These are phyloP conservation scores for Drosophila repletoides DNA, from an alignment of 1,140 invertebrate species.

Conservation along the genomic window DNA sequence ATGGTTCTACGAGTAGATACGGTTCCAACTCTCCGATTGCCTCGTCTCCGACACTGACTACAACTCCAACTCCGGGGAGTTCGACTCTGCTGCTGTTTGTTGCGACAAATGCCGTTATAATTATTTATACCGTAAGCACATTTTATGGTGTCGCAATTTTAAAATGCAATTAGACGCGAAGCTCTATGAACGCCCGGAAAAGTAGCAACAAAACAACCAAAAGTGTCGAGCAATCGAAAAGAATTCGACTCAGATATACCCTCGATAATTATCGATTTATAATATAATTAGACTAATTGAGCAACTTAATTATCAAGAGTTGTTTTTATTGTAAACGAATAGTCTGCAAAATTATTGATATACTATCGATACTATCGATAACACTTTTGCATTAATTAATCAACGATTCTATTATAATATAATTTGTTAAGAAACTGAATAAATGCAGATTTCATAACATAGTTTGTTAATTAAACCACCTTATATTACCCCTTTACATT, in stretches of 20 bases:
- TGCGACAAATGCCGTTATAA: constrained; percentile 79
- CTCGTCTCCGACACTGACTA: neutral
- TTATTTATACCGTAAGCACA: constrained; percentile 80
- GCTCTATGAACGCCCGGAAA: constrained; percentile 43
- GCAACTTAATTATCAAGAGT: neutral
- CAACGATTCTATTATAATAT: no score
- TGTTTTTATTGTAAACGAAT: no score
- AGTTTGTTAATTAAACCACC: no score
- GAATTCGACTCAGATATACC: neutral
- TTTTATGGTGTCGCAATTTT: constrained; percentile 81
- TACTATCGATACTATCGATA: neutral
- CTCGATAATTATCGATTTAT: neutral
- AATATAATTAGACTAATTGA: neutral
- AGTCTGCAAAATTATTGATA: no score
- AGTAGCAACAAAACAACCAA: constrained; percentile 8
- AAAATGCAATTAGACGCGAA: constrained; percentile 77
- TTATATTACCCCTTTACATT: neutral
- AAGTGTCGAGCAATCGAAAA: constrained; percentile 3
- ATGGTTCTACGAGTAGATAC: neutral
- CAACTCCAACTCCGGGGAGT: constrained; percentile 6
- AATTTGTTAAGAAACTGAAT: no score
- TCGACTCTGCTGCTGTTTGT: constrained; percentile 54
- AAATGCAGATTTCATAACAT: no score
- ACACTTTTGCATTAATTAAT: neutral
- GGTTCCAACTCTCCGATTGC: constrained; percentile 13